Evolutionary conservation across 2,888 invertebrate species (phyloP), one percentile per base, ranked within the genome.

Genomic region (Willowsia nigromaculata): DNA sequence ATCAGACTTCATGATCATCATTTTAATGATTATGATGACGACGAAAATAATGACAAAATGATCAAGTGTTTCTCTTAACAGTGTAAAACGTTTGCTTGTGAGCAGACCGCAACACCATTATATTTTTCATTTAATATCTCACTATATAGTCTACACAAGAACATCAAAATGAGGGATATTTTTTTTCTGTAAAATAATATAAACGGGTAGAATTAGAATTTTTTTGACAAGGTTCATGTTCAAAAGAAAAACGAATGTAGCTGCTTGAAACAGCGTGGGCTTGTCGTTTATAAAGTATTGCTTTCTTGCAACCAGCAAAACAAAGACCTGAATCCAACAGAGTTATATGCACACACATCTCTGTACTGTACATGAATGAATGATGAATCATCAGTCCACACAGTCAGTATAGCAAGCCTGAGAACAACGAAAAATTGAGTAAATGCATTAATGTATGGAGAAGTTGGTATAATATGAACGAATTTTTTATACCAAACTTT

Each of bases 281-380:
- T 83, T 83, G 68, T 83, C 68, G 33, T 81, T 81, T 37, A 22
- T 81, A 62, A 81, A 81, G 53, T 81, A 81, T 81, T 30, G 56
- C 47, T 50, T 56, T 74, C 47, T 74, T 53, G 5, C 25, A 78
- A 78, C 11, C 6, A 25, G n/a, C 0, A 18, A 50, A n/a, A 50
- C n/a, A 50, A 18, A 43, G 6, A 50, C 50, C 3, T n/a, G 1
- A 62, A 30, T 62, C n/a, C 15, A 56, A 22, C 56, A 56, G 56
- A 56, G 22, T 18, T 9, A 30, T 5, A 30, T 13, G 15, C 62
- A n/a, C 9, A 62, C 25, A 62, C n/a, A 13, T 62, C 2, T 9
- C 5, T 27, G 13, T 59, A 9, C 7, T 68, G 13, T 68, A 68
- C 0, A 68, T 18, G 37, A n/a, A 68, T 37, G 33, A 30, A 68